Conservation (phyloP, 2,888 invertebrate genomes). For the Diplolepis rosae region DNA sequence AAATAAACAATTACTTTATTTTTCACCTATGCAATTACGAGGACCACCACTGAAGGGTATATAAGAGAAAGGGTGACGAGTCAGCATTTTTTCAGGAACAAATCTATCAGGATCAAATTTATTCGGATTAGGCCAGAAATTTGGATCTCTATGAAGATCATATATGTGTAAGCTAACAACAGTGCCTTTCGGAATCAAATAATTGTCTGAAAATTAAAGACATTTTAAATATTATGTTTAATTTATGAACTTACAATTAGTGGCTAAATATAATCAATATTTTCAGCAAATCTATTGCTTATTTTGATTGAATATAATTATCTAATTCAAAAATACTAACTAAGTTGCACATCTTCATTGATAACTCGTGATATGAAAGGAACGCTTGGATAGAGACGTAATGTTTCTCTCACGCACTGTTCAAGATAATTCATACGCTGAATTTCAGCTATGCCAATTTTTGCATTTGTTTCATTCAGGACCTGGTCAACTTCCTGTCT, state of each 20-base stretch:
- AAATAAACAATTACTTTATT: background rate
- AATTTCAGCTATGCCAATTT: conserved; percentile 76
- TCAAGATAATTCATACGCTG: conserved; percentile 81
- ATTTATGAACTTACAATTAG: background rate
- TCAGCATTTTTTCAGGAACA: conserved; percentile 73
- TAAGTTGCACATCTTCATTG: conserved; percentile 41
- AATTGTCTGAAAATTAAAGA: conserved; percentile 66
- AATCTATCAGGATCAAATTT: conserved; percentile 73
- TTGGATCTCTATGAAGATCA: conserved; percentile 79
- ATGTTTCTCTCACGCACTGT: conserved; percentile 81
- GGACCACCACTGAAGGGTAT: conserved; percentile 71
- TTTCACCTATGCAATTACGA: conserved; percentile 79
- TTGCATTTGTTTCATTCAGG: conserved; percentile 73
- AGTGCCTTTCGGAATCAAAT: conserved; percentile 74
- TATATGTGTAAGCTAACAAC: conserved; percentile 77
- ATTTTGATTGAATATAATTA: background rate
- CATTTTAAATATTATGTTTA: background rate
- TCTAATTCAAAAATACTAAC: conserved; percentile 8
- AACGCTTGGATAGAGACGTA: conserved; percentile 81
- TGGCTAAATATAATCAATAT: background rate
- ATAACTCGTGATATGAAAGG: conserved; percentile 79
- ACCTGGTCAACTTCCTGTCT: conserved; percentile 68
- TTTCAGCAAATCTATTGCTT: background rate
- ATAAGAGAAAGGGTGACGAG: conserved; percentile 78
- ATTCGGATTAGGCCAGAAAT: conserved; percentile 78